Evolutionary conservation across 2,113 vertebrate species (phyloP).

Genomic region (Chunga burmeisteri): DNA sequence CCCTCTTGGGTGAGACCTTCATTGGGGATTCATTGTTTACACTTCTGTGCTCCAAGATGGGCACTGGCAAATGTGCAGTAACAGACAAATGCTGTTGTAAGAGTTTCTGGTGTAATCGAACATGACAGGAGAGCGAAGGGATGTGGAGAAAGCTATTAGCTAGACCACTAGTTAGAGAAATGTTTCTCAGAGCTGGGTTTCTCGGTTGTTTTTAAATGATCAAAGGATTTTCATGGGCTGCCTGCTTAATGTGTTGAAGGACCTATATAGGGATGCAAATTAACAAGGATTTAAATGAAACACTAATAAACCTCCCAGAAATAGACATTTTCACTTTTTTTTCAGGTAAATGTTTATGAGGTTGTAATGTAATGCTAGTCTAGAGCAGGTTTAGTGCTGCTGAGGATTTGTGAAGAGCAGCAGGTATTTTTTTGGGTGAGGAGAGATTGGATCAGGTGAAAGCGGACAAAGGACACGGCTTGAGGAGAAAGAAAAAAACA

Average conservation of each 20-base stretch:
- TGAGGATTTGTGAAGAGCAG: neutral
- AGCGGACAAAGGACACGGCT: fast-evolving
- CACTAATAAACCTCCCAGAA: neutral
- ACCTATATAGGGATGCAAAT: neutral
- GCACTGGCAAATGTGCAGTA: neutral
- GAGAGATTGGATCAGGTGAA: neutral
- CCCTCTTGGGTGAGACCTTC: neutral
- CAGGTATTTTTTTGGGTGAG: neutral
- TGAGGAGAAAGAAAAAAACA: neutral
- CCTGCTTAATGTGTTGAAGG: neutral
- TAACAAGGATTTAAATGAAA: neutral
- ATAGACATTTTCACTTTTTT: neutral
- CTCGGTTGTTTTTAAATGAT: neutral
- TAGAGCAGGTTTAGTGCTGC: neutral
- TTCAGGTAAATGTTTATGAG: neutral
- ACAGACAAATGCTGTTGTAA: neutral
- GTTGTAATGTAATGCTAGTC: too few relatives aligned
- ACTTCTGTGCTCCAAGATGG: neutral
- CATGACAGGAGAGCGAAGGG: neutral
- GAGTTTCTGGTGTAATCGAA: neutral
- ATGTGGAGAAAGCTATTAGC: neutral
- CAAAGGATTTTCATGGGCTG: neutral
- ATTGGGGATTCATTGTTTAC: neutral
- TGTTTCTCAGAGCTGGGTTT: neutral
- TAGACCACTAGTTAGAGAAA: neutral